These are phyloP conservation scores for Drosophila lacertosa DNA, from an alignment of 1,140 invertebrate genomes.

Conservation along the genomic window DNA sequence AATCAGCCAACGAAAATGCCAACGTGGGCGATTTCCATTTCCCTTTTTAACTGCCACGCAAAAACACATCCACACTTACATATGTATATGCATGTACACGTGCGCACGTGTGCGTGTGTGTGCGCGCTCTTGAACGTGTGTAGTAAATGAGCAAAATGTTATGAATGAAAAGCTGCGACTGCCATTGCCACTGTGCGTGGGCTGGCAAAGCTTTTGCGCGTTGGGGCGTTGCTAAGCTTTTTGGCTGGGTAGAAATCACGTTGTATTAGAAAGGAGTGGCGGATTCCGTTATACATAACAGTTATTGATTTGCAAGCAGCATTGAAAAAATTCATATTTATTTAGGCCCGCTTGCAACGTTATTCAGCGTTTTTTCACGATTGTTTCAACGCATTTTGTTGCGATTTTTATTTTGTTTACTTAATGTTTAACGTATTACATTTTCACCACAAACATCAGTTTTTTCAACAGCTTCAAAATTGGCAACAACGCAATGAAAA, in stretches of 20 bases:
- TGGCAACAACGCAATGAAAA: no score
- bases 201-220: constrained; percentile 33
- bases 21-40: constrained; percentile 63
- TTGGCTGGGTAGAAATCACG: constrained; percentile 13
- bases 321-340: no score
- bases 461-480: no score
- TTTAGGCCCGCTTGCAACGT: no score
- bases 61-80: neutral
- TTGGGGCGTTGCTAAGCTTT: constrained; percentile 40
- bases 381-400: no score
- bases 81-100: constrained; percentile 7
- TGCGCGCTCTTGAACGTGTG: constrained; percentile 8
- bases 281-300: constrained; percentile 8
- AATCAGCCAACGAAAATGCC: constrained; percentile 64
- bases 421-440: no score
- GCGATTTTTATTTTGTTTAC: no score
- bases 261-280: constrained; percentile 11
- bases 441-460: no score
- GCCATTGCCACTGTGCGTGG: constrained; percentile 24
- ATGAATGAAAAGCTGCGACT: constrained; percentile 75
- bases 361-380: no score
- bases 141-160: constrained; percentile 54
- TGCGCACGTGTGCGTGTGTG: neutral
- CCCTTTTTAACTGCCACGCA: constrained; percentile 31
- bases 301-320: constrained; percentile 25